Evolutionary conservation across 2,888 invertebrate genomes (phyloP).

Genomic region (Diarsia dahlii): DNA sequence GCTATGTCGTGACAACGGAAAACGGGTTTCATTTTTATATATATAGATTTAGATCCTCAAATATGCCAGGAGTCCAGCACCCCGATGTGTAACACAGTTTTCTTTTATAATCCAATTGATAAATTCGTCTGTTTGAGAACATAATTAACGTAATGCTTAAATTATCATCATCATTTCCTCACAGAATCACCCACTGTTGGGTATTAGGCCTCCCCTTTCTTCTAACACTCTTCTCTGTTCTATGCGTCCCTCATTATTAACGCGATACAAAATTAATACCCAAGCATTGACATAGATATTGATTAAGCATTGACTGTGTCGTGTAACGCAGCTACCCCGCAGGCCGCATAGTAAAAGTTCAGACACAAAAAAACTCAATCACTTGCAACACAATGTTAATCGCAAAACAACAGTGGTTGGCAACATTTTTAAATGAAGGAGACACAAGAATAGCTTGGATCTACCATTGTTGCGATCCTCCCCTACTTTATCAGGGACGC

Average conservation of each 20-base stretch:
- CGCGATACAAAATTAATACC: not conserved
- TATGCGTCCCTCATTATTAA: too few relatives aligned
- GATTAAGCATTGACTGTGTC: not conserved
- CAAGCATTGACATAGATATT: not conserved
- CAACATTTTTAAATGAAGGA: slow-evolving; percentile 51
- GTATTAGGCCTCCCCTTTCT: too few relatives aligned
- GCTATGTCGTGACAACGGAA: too few relatives aligned
- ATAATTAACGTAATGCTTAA: not conserved
- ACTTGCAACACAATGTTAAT: slow-evolving; percentile 25
- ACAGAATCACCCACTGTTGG: too few relatives aligned
- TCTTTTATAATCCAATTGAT: not conserved
- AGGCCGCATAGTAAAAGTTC: not conserved
- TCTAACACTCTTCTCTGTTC: too few relatives aligned
- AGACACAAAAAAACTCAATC: slow-evolving; percentile 4
- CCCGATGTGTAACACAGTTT: not conserved
- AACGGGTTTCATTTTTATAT: too few relatives aligned
- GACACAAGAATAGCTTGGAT: slow-evolving; percentile 56
- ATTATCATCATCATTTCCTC: too few relatives aligned
- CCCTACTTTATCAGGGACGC: slow-evolving; percentile 73
- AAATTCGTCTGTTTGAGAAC: not conserved
- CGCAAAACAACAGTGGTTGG: slow-evolving; percentile 37
- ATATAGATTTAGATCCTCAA: too few relatives aligned
- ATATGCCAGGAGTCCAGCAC: not conserved
- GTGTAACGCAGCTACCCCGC: not conserved
- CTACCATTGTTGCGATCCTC: slow-evolving; percentile 68